These are phyloP conservation scores for Graphium colonna DNA, from an alignment of 2,888 invertebrate genomes.

Conservation along the genomic window DNA sequence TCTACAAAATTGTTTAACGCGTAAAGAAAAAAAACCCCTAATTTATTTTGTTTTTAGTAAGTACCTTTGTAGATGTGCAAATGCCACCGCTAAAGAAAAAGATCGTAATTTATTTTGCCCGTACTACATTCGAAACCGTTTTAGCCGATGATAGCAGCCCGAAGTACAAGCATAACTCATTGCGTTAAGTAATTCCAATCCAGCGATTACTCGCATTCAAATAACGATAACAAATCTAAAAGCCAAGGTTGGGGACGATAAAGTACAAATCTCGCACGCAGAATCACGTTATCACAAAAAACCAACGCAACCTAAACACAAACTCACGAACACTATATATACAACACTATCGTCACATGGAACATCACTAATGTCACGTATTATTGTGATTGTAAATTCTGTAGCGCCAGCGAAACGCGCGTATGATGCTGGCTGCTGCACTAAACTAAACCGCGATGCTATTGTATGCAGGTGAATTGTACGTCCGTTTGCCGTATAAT, in stretches of 20 bases:
- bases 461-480: constrained; percentile 78
- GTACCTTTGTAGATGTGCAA: too few species aligned
- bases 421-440: constrained; percentile 72
- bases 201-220: not conserved
- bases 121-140: too few species aligned
- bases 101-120: too few species aligned
- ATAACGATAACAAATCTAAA: constrained; percentile 4
- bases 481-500: constrained; percentile 68
- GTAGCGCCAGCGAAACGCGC: constrained; percentile 48
- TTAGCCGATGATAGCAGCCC: too few species aligned
- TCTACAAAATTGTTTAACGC: too few species aligned
- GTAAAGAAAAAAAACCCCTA: too few species aligned
- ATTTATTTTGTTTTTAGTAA: too few species aligned
- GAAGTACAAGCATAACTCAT: not conserved
- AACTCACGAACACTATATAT: constrained; percentile 7
- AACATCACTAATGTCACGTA: constrained; percentile 1
- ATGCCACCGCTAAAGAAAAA: too few species aligned
- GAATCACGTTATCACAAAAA: constrained; percentile 18
- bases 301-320: constrained; percentile 5
- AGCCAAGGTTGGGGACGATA: constrained; percentile 19
- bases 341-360: not conserved
- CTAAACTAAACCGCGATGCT: constrained; percentile 62
- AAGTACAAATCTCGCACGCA: constrained; percentile 35
- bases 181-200: not conserved
- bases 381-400: constrained; percentile 1